Base-by-base conservation (phyloP, 2,888 invertebrate species). In the Saturnia japonica region DNA sequence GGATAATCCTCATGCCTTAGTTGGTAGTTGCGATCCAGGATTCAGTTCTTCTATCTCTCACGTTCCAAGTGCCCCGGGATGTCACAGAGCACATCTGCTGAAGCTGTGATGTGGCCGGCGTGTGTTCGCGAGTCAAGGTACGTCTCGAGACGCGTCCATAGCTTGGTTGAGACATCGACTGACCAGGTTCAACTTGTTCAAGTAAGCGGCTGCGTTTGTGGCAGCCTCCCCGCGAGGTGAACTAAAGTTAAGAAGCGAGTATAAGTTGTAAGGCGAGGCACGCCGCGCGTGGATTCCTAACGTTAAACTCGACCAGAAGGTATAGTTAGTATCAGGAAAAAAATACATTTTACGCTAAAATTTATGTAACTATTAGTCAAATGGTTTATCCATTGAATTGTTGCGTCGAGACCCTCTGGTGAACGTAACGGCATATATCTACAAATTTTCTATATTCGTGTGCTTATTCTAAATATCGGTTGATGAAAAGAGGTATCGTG, bases 181-280 rank as follows among this genome's bases (percentile, higher is more conserved):
- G 42, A 89, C 90, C 9, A 87, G 80, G 71, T 91, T 88, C 74
- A 92, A 77, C 77, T 88, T 88, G 82, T 78, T 80, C 12, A 88
- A 82, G 81, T 88, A 90, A 0, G 87, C 86, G 4, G 85, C 74
- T 14, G 88, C 88, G 45, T 87, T 86, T 3, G 85, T 74, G 16
- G 88, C 88, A 45, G 75, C 77, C 54, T 88, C 88, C 68, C 88
- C 88, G 71, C 90, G 88, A 0, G 88, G 87, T 1, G 90, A 83
- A 68, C 91, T 91, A 22, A 1, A 54, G 1, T 8, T 11, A n/a
- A n/a, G n/a, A n/a, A n/a, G n/a, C n/a, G n/a, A n/a, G n/a, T n/a
- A n/a, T n/a, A n/a, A n/a, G n/a, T n/a, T n/a, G n/a, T n/a, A n/a
- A n/a, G n/a, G n/a, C n/a, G n/a, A n/a, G n/a, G n/a, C n/a, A n/a